Base-by-base conservation (phyloP, 2,113 vertebrate genomes). In the Bagarius yarrelli region DNA sequence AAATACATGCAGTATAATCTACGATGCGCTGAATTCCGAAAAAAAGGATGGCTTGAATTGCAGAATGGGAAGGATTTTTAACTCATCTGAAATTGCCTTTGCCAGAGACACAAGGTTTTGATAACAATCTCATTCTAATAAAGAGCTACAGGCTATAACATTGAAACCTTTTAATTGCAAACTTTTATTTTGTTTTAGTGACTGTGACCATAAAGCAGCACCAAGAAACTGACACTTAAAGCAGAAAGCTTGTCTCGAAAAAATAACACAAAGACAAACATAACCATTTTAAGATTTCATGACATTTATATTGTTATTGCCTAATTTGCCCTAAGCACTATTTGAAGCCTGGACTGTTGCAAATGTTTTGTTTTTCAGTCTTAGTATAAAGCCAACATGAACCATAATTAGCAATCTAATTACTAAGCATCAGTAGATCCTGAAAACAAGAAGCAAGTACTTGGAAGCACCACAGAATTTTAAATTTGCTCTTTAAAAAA, bases 401-500 rank as follows among this genome's bases (percentile, higher is more conserved):
- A 57, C 64, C 30, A 44, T 57, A 79, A 70, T 79, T 70, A 79
- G 32, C 52, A 69, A 23, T 56, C 2, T 4, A 59, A 70, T 79
- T n/a, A 69, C 16, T 47, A 6, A 71, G 11, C 25, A 30, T 25
- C 11, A 69, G 21, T 15, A 56, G 27, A 60, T 70, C 16, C 70
- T 44, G 34, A 25, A n/a, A n/a, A 25, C n/a, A 57, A 27, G 34
- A 23, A 55, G 12, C 66, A 30, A 13, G 34, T 55, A 56, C 16
- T 27, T 40, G 23, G 44, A 70, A 8, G 23, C 52, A 57, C 52
- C 50, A 40, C 63, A 69, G 52, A 79, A 56, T 59, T 53, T 70
- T 27, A 67, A 19, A 69, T 44, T 57, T 36, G 64, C n/a, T 57
- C 50, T 79, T 56, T 70, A 30, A 34, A 30, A 66, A 52, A 36